Evolutionary conservation across 2,113 vertebrate genomes (phyloP).

Genomic region (Labeo catla): DNA sequence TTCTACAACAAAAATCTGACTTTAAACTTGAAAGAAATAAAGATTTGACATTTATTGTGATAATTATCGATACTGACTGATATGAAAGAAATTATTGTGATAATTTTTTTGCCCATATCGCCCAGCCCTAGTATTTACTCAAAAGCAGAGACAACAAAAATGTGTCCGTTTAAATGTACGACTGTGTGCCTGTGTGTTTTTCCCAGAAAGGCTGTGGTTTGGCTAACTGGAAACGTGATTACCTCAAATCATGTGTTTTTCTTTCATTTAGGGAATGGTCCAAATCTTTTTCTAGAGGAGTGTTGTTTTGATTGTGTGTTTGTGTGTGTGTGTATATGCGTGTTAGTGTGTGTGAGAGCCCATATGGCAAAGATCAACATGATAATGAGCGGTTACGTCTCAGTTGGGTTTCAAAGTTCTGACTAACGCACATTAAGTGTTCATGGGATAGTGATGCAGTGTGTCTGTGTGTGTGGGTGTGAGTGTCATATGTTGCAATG

Average conservation of each 20-base stretch:
- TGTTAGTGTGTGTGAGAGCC: slow-evolving; percentile 3
- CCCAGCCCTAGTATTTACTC: neutral
- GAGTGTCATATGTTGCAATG: neutral
- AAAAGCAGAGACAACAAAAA: neutral
- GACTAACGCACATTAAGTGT: neutral
- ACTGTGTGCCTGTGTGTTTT: slow-evolving; percentile 15
- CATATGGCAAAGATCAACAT: slow-evolving; percentile 34
- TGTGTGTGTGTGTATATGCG: neutral
- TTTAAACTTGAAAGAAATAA: too few species aligned
- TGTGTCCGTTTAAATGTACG: neutral
- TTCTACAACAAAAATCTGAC: too few species aligned
- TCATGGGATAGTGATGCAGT: neutral
- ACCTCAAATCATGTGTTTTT: slow-evolving; percentile 45
- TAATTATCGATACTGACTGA: too few species aligned
- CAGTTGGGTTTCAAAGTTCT: slow-evolving; percentile 20
- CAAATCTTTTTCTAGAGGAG: slow-evolving; percentile 24
- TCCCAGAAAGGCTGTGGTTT: slow-evolving; percentile 39
- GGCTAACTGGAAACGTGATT: slow-evolving; percentile 26
- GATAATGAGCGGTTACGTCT: slow-evolving; percentile 15
- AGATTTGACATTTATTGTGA: too few species aligned
- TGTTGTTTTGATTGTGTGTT: slow-evolving; percentile 25
- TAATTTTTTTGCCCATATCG: too few species aligned
- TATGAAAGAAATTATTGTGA: too few species aligned
- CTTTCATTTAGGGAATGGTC: slow-evolving; percentile 23
- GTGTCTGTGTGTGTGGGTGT: neutral